These are phyloP conservation scores for Sericinus montela DNA, from an alignment of 2,888 invertebrate genomes.

Conservation along the genomic window DNA sequence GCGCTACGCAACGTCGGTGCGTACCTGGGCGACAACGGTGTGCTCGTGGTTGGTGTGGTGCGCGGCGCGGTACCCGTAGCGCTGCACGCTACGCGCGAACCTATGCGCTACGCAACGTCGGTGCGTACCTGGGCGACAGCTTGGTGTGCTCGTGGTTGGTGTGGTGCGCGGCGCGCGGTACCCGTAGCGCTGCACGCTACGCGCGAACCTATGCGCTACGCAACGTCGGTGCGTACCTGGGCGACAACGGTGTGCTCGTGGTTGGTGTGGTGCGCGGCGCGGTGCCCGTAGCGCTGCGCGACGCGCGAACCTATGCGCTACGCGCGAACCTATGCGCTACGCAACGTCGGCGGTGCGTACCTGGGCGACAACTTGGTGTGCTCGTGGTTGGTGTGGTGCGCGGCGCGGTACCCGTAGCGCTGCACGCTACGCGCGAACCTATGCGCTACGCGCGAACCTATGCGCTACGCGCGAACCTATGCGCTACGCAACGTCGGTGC, in stretches of 20 bases:
- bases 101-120: no score
- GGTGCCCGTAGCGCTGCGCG: neutral
- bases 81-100: no score
- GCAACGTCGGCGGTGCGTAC: constrained; percentile 84
- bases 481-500: no score
- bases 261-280: neutral
- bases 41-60: constrained; percentile 58
- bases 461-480: constrained; percentile 92
- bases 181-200: constrained; percentile 76
- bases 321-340: constrained; percentile 93
- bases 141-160: constrained; percentile 78
- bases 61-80: neutral
- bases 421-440: constrained; percentile 95
- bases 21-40: constrained; percentile 89
- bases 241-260: no score
- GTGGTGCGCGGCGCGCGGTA: constrained; percentile 53
- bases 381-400: neutral
- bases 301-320: constrained; percentile 68
- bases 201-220: neutral
- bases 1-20: no score
- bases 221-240: no score
- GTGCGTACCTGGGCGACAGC: constrained; percentile 86
- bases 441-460: constrained; percentile 94
- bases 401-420: constrained; percentile 95
- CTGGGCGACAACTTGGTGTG: neutral